Conservation (phyloP, 2,113 vertebrate genomes). For the Falco punctatus region DNA sequence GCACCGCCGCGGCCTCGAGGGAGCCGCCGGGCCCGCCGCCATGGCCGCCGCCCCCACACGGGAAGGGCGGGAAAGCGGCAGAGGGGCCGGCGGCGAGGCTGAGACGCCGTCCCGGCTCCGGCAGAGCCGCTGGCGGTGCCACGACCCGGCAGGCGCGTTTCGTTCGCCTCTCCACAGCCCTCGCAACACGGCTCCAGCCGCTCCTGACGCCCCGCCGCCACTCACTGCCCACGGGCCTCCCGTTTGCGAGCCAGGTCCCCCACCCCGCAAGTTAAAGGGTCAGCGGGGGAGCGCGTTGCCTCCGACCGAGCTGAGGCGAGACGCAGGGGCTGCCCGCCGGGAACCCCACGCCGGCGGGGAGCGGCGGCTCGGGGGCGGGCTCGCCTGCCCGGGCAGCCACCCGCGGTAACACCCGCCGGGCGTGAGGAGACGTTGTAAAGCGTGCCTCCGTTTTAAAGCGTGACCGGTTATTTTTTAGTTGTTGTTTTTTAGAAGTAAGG, state of each 20-base stretch:
- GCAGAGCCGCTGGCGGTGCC: neutral
- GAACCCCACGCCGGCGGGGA: neutral
- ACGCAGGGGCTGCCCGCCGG: neutral
- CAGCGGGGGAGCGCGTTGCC: neutral
- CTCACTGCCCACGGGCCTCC: neutral
- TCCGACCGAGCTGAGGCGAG: neutral
- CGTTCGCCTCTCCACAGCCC: neutral
- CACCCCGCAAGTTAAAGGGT: neutral
- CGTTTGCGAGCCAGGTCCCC: fast-evolving
- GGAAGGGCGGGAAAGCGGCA: neutral
- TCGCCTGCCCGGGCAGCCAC: neutral
- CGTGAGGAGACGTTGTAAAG: neutral
- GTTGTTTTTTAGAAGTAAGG: neutral
- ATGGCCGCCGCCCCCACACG: neutral
- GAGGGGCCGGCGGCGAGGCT: too few species aligned
- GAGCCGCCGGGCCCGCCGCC: neutral
- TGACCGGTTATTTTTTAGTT: too few species aligned
- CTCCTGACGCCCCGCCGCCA: neutral
- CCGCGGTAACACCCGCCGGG: neutral
- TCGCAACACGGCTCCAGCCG: neutral
- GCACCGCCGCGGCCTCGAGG: neutral
- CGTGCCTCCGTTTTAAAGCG: neutral
- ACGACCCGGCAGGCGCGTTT: neutral
- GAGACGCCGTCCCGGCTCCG: too few species aligned
- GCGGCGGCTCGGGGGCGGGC: too few species aligned